phyloP scores from a whole-genome alignment of 2,797 vertebrate genomes.

The Gymnoscopelus microlampas region DNA sequence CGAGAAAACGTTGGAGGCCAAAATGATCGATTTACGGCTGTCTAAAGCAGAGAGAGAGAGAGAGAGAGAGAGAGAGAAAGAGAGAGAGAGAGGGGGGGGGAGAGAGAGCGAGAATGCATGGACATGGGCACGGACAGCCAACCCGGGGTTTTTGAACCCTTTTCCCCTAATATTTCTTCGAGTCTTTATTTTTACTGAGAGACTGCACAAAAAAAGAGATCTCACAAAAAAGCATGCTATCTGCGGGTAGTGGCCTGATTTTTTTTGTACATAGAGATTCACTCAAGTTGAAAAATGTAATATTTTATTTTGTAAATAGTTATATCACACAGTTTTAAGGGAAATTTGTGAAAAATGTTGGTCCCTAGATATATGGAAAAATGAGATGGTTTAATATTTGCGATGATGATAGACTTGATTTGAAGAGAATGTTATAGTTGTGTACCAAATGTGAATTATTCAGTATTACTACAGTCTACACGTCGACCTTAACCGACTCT shows the following conservation, averaged over 20 bases:
- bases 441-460: slow-evolving; percentile 99
- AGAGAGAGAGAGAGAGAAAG: slow-evolving; percentile 54
- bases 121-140: slow-evolving; percentile 86
- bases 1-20: slow-evolving; percentile 77
- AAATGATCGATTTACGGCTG: slow-evolving; percentile 77
- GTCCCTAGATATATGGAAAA: slow-evolving; percentile 95
- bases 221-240: slow-evolving; percentile 85
- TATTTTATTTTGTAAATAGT: slow-evolving; percentile 99
- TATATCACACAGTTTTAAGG: slow-evolving; percentile 90
- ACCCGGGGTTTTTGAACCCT: slow-evolving; percentile 63
- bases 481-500: slow-evolving; percentile 97
- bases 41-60: slow-evolving; percentile 59
- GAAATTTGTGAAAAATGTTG: slow-evolving; percentile 92
- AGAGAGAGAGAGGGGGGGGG: no score
- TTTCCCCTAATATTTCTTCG: slow-evolving; percentile 60
- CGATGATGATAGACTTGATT: slow-evolving; percentile 93
- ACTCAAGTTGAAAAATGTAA: slow-evolving; percentile 92
- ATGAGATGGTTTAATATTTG: slow-evolving; percentile 87
- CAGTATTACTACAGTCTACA: slow-evolving; percentile 99
- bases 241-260: slow-evolving; percentile 85
- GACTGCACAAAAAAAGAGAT: slow-evolving; percentile 84
- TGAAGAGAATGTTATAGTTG: slow-evolving; percentile 99
- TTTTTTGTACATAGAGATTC: slow-evolving; percentile 96
- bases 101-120: slow-evolving; percentile 82
- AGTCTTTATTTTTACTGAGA: slow-evolving; percentile 81